Percentiles rank a stretch among this genome's conserved stretches.
These are phyloP conservation scores for Conus ventricosus DNA, from an alignment of 1,140 invertebrate species.

Conservation along the genomic window DNA sequence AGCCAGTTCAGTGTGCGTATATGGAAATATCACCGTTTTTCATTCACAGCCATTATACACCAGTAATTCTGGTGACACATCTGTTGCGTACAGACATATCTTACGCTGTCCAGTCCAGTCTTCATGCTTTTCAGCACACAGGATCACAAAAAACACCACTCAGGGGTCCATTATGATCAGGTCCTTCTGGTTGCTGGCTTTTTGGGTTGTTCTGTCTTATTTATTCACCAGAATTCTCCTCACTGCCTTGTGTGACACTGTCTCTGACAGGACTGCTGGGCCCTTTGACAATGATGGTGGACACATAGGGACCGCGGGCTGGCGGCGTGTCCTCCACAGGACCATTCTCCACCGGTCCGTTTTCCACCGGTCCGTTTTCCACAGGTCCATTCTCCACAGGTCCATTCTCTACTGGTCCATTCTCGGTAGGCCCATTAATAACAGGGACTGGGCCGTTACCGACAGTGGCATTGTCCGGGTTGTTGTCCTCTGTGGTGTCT, in stretches of 20 bases:
- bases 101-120: background rate
- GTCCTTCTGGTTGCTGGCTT: background rate
- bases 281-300: slow-evolving; percentile 37
- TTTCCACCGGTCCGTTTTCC: background rate
- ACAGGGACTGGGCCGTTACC: background rate
- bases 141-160: too few relatives aligned
- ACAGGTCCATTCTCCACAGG: background rate
- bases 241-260: background rate
- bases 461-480: background rate
- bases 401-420: background rate
- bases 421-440: background rate
- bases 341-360: background rate
- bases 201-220: background rate
- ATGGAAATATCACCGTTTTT: background rate
- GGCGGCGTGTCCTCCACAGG: background rate
- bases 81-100: too few relatives aligned
- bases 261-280: slow-evolving; percentile 27
- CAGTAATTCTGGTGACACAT: too few relatives aligned
- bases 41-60: background rate
- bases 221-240: background rate
- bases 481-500: slow-evolving; percentile 21
- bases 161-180: too few relatives aligned
- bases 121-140: too few relatives aligned
- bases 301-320: slow-evolving; percentile 18
- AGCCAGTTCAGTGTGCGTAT: background rate